These are phyloP conservation scores for Amphimallon solstitiale DNA, from an alignment of 2,888 invertebrate species.

Conservation along the genomic window DNA sequence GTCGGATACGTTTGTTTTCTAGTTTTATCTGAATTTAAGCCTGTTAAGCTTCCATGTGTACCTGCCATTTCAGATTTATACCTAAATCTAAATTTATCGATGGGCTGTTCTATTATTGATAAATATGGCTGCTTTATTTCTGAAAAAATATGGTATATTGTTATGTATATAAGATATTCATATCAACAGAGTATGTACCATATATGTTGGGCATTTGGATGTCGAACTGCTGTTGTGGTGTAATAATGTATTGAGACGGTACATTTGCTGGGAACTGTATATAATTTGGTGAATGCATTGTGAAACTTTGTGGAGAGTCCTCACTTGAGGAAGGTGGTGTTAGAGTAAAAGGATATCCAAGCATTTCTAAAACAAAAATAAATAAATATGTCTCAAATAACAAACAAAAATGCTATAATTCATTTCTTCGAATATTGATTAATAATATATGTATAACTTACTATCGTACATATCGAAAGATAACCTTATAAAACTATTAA, in stretches of 20 bases:
- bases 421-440: too few relatives aligned
- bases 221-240: neutral
- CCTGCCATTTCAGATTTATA: slow-evolving; percentile 90
- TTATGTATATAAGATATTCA: neutral
- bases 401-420: neutral
- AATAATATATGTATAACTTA: neutral
- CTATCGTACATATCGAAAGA: slow-evolving; percentile 19
- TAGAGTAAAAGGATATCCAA: slow-evolving; percentile 51
- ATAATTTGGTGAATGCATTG: slow-evolving; percentile 47
- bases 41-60: slow-evolving; percentile 82
- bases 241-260: neutral
- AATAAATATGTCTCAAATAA: neutral
- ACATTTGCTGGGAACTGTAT: neutral
- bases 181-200: too few relatives aligned
- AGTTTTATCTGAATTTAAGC: slow-evolving; percentile 68
- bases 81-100: slow-evolving; percentile 83
- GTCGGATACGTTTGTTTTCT: slow-evolving; percentile 78
- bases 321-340: slow-evolving; percentile 55
- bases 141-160: slow-evolving; percentile 4
- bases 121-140: slow-evolving; percentile 62
- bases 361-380: slow-evolving; percentile 40
- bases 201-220: neutral
- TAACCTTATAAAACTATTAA: too few relatives aligned
- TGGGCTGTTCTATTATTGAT: slow-evolving; percentile 77
- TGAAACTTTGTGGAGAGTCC: slow-evolving; percentile 54